phyloP scores from a whole-genome alignment of 2,888 invertebrate species.

The Xylocampa areola region DNA sequence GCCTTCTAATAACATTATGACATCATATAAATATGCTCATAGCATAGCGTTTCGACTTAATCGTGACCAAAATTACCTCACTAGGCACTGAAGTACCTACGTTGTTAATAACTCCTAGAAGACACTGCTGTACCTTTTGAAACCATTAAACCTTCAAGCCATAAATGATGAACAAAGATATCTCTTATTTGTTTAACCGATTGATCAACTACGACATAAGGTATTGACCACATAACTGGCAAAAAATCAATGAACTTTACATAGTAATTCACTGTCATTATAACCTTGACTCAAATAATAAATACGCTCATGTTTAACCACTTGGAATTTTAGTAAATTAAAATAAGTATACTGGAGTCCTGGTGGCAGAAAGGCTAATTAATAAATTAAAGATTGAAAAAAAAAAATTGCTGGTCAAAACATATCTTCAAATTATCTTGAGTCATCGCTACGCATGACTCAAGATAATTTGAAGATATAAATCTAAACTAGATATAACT shows the following conservation, averaged over 20 bases:
- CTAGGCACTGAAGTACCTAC: too few species aligned
- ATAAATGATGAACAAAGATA: constrained; percentile 27
- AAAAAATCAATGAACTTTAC: constrained; percentile 42
- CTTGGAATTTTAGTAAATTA: constrained; percentile 4
- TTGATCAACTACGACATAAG: constrained; percentile 23
- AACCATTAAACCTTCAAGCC: not conserved
- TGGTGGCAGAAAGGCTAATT: constrained; percentile 12
- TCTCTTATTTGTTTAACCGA: constrained; percentile 22
- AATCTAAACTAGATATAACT: too few species aligned
- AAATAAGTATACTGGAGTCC: constrained; percentile 11
- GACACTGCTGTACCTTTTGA: too few species aligned
- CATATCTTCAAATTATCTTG: too few species aligned
- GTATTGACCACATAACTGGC: constrained; percentile 26
- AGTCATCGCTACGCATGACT: too few species aligned
- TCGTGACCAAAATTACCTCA: too few species aligned
- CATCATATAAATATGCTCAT: too few species aligned
- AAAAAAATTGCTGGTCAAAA: too few species aligned
- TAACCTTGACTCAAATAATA: constrained; percentile 41
- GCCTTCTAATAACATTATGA: too few species aligned
- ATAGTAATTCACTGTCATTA: constrained; percentile 38
- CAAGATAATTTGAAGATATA: too few species aligned
- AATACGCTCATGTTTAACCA: constrained; percentile 7
- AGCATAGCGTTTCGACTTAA: too few species aligned
- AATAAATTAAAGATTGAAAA: constrained; percentile 17
- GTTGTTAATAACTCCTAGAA: too few species aligned